Conservation (phyloP, 1,140 invertebrate genomes). For the Pseudomyrmex gracilis region DNA sequence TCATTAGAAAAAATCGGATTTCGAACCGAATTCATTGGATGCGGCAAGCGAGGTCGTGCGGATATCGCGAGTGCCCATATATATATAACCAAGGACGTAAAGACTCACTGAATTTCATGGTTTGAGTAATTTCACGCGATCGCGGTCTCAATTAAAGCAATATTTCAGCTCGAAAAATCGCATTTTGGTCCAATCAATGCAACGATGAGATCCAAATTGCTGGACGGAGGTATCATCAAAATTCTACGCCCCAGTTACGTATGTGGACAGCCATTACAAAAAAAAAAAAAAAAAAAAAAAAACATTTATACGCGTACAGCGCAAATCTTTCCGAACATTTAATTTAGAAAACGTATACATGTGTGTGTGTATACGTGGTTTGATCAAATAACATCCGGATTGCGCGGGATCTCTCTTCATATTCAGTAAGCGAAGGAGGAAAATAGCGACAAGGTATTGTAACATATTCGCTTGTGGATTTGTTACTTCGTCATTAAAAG, state of each 20-base stretch:
- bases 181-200: conserved; percentile 22
- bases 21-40: conserved; percentile 56
- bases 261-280: not conserved
- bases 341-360: too few species aligned
- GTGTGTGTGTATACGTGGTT: too few species aligned
- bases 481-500: too few species aligned
- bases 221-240: conserved; percentile 19
- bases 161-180: conserved; percentile 58
- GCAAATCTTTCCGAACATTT: not conserved
- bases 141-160: conserved; percentile 61
- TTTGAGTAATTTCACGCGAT: conserved; percentile 63
- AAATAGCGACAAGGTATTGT: too few species aligned
- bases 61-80: conserved; percentile 42
- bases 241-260: not conserved
- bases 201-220: conserved; percentile 42
- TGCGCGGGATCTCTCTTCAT: too few species aligned
- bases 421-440: too few species aligned
- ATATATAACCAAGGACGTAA: conserved; percentile 52
- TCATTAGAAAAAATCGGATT: conserved; percentile 62
- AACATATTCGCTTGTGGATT: too few species aligned
- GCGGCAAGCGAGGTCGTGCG: conserved; percentile 23
- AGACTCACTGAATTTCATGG: conserved; percentile 61
- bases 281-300: too few species aligned
- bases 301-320: too few species aligned
- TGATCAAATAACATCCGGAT: too few species aligned